Evolutionary conservation across 2,797 vertebrate genomes (phyloP).

Genomic region (Zonotrichia albicollis): DNA sequence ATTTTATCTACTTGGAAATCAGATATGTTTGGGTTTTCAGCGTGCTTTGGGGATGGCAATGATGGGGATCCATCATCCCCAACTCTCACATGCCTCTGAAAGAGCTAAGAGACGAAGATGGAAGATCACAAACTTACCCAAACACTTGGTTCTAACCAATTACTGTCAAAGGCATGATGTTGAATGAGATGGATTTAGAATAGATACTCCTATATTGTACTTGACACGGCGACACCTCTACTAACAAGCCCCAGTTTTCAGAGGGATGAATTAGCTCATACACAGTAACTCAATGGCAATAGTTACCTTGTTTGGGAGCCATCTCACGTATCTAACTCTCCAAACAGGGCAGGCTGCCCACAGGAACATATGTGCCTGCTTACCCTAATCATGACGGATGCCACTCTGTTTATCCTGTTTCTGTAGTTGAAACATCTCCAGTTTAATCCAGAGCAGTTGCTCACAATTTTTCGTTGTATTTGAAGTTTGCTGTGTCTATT

Average conservation of each 20-base stretch:
- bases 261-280: not conserved
- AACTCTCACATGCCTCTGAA: not conserved
- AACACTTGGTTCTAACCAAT: not conserved
- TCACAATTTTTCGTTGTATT: not conserved
- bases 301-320: not conserved
- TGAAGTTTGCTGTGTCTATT: not conserved
- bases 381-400: not conserved
- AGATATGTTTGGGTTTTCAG: not conserved
- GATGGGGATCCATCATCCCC: not conserved
- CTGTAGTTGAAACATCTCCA: not conserved
- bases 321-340: not conserved
- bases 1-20: not conserved
- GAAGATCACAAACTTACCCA: not conserved
- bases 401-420: not conserved
- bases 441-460: not conserved
- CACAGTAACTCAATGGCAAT: not conserved
- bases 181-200: not conserved
- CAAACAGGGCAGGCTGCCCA: not conserved
- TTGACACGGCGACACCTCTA: not conserved
- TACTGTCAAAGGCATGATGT: not conserved
- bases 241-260: constrained; percentile 16
- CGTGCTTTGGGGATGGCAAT: not conserved
- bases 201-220: not conserved
- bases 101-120: not conserved
- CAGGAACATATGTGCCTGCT: not conserved